A percentile compares a stretch with the other conserved stretches of the same genome.
Evolutionary conservation across 2,113 vertebrate genomes (phyloP).

Genomic region (Nycticebus coucang): DNA sequence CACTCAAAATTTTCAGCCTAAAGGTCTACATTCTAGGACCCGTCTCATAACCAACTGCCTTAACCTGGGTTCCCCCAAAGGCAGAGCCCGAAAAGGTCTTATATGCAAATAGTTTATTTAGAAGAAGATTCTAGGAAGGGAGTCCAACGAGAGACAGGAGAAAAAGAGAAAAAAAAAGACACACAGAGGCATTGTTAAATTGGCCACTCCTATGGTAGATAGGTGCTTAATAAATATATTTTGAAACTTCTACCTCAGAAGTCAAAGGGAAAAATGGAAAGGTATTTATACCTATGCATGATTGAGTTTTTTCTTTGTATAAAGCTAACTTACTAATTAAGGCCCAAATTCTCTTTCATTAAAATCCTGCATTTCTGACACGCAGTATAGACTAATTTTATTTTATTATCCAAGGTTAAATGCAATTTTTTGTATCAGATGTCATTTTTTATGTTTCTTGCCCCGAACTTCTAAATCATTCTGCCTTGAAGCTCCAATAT

Average conservation of each 20-base stretch:
- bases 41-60: neutral
- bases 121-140: neutral
- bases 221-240: conserved; percentile 16
- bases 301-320: conserved; percentile 47
- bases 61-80: neutral
- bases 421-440: conserved; percentile 79
- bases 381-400: conserved; percentile 62
- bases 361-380: conserved; percentile 4
- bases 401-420: conserved; percentile 77
- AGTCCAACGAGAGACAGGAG: neutral
- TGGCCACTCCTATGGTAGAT: neutral
- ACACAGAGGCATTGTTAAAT: neutral
- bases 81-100: neutral
- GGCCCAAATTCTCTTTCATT: conserved; percentile 58
- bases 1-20: neutral
- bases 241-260: conserved; percentile 1
- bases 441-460: conserved; percentile 79
- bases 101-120: neutral
- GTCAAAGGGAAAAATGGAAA: neutral
- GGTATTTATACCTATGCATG: neutral
- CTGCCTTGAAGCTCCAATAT: conserved; percentile 71
- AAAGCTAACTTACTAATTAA: conserved; percentile 26
- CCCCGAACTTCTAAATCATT: conserved; percentile 77
- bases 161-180: neutral
- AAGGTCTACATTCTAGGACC: neutral